These are phyloP conservation scores for Chironomus striatipennis DNA, from an alignment of 1,140 invertebrate species.

Conservation along the genomic window DNA sequence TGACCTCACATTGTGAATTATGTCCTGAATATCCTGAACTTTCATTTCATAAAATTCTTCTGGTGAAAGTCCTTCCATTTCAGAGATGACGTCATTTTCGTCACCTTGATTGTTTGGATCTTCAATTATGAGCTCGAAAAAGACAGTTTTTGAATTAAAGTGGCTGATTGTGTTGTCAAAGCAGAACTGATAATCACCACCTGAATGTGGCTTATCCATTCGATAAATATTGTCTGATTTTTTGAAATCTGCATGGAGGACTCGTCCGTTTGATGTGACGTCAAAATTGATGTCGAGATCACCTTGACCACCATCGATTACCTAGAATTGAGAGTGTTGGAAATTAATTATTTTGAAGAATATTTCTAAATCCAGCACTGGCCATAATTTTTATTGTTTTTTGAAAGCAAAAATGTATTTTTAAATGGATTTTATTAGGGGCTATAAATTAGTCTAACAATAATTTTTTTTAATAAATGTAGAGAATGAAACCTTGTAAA, in stretches of 20 bases:
- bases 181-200: slow-evolving; percentile 69
- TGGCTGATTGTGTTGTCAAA: slow-evolving; percentile 76
- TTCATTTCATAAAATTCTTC: slow-evolving; percentile 54
- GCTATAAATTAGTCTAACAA: no score
- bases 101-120: slow-evolving; percentile 38
- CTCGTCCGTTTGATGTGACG: slow-evolving; percentile 50
- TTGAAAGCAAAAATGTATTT: not conserved
- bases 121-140: slow-evolving; percentile 68
- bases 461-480: no score
- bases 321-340: slow-evolving; percentile 39
- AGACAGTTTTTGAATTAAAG: slow-evolving; percentile 69
- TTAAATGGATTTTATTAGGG: no score
- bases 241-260: slow-evolving; percentile 57
- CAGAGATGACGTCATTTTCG: slow-evolving; percentile 44
- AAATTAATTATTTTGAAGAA: no score
- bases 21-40: slow-evolving; percentile 54
- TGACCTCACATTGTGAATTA: slow-evolving; percentile 48
- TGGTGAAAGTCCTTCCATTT: slow-evolving; percentile 36
- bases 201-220: slow-evolving; percentile 42
- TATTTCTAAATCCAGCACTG: no score
- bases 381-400: no score
- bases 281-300: slow-evolving; percentile 70
- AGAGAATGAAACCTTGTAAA: no score
- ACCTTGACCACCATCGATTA: slow-evolving; percentile 65
- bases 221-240: slow-evolving; percentile 62